These are phyloP conservation scores for Littorina saxatilis DNA, from an alignment of 1,140 invertebrate species.

Conservation along the genomic window DNA sequence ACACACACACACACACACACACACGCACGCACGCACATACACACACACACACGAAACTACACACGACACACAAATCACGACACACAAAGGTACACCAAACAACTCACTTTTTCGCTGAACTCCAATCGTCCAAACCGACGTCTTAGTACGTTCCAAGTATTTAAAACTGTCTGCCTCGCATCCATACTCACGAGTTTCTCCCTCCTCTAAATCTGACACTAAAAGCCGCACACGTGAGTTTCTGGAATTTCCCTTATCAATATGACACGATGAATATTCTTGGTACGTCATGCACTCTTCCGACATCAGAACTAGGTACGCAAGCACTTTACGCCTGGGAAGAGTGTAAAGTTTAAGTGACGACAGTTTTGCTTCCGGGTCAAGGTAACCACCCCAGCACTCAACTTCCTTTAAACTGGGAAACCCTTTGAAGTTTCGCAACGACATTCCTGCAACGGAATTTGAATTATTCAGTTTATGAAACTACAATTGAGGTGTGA, in stretches of 20 bases:
- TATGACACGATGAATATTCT: slow-evolving; percentile 16
- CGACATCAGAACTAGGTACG: neutral
- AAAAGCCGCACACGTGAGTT: slow-evolving; percentile 3
- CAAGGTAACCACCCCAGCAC: slow-evolving; percentile 13
- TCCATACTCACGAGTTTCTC: neutral
- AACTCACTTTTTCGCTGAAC: neutral
- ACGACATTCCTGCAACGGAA: slow-evolving; percentile 17
- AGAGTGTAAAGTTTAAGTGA: slow-evolving; percentile 7
- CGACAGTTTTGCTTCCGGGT: neutral
- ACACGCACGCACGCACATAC: slow-evolving; percentile 3
- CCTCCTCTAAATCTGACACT: slow-evolving; percentile 20
- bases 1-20: slow-evolving; percentile 1
- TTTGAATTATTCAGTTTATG: no score
- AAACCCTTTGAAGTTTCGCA: slow-evolving; percentile 27
- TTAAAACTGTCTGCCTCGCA: neutral
- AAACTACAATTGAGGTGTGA: no score
- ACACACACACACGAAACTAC: neutral
- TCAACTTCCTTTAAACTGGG: slow-evolving; percentile 27
- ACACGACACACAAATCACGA: neutral
- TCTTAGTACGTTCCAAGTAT: no score
- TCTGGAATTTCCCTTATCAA: neutral
- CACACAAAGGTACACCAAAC: neutral
- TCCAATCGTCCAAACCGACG: no score
- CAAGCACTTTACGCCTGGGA: neutral
- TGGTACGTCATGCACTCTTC: slow-evolving; percentile 10